Base-by-base conservation (phyloP, 1,140 invertebrate genomes). In the Popillia japonica region DNA sequence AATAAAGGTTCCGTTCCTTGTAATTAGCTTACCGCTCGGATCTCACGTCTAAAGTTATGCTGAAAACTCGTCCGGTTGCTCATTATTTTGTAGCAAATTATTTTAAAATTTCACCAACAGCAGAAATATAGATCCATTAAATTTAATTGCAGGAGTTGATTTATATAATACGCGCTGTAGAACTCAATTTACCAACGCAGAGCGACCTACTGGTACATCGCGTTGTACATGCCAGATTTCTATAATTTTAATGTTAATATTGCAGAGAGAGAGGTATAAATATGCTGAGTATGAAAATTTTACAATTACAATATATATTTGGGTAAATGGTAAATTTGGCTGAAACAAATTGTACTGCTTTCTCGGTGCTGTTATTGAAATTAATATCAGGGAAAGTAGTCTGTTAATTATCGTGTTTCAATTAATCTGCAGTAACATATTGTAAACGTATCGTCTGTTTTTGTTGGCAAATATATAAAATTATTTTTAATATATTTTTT, bases 21-120 rank as follows among this genome's bases (percentile, higher is more conserved):
- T 68, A 68, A 68, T 68, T 68, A 68, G 20, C 61, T n/a, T 68
- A 34, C 61, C 61, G 61, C 61, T 17, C 61, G 22, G 20, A 68
- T 68, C 61, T 68, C 61, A 68, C 61, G 61, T 34, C 22, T 34
- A 34, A 34, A 68, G 61, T 68, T 68, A 27, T 23, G 20, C 2
- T 68, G 61, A 68, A 68, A 68, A 68, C 61, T 68, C 27, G 61
- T 14, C 20, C 61, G 61, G 61, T 68, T 68, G 61, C 61, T 68
- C 22, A 22, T 68, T 68, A 68, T 68, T 68, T 68, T 68, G 61
- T 68, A 68, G 61, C 61, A 68, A 68, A 68, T 68, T 68, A 27
- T 68, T 68, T 55, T 68, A 68, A 68, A 68, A 68, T 68, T 68
- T 68, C 61, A 68, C 61, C 22, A 68, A 68, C 61, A 68, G 61